Conservation (phyloP, 2,888 invertebrate species). For the Epirrhoe alternata region DNA sequence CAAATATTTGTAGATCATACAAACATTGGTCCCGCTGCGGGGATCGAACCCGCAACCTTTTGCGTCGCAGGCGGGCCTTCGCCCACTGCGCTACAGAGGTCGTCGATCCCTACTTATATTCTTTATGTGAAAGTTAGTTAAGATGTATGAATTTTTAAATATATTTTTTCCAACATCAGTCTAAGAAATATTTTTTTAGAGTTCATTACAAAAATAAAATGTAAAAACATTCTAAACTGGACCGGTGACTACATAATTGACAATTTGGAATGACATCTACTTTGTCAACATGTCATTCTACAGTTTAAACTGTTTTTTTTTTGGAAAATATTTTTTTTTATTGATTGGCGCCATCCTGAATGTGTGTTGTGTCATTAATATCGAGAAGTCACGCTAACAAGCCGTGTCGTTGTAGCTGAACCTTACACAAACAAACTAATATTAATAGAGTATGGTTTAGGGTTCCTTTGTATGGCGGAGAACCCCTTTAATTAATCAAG, state of each 20-base stretch:
- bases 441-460: conserved; percentile 36
- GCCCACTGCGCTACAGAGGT: no score
- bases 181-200: background rate
- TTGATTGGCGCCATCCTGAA: conserved; percentile 40
- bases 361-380: conserved; percentile 36
- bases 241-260: conserved; percentile 8
- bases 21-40: no score
- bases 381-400: conserved; percentile 28
- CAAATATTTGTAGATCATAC: no score
- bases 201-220: background rate
- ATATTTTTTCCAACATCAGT: background rate
- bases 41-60: no score
- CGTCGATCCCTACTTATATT: no score
- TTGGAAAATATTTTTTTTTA: conserved; percentile 12
- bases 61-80: no score
- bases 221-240: background rate
- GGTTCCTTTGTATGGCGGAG: conserved; percentile 14
- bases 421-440: conserved; percentile 40
- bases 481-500: no score
- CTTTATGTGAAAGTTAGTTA: background rate
- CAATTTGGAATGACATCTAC: conserved; percentile 21
- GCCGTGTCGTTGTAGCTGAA: conserved; percentile 38
- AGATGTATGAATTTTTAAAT: background rate
- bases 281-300: conserved; percentile 23
- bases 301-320: conserved; percentile 10